Conservation (phyloP, 2,888 invertebrate species). For the Neoitamus cyanurus region DNA sequence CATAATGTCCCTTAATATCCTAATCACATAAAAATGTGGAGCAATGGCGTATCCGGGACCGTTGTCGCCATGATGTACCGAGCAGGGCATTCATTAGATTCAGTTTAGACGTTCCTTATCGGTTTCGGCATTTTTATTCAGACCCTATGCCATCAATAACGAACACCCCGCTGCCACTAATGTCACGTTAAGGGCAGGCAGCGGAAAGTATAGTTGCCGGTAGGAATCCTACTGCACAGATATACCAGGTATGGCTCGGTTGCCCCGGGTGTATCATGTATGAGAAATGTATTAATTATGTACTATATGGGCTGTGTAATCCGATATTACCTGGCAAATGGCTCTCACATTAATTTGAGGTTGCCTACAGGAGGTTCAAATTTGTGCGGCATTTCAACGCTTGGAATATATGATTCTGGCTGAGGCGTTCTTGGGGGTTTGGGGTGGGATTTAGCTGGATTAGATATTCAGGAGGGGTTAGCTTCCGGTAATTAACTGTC, state of each 20-base stretch:
- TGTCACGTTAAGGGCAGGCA: constrained; percentile 6
- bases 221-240: not conserved
- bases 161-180: constrained; percentile 10
- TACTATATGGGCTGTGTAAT: constrained; percentile 40
- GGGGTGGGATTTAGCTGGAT: not conserved
- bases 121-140: constrained; percentile 11
- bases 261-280: not conserved
- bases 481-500: not conserved
- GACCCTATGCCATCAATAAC: constrained; percentile 10
- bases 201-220: not conserved
- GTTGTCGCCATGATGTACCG: not conserved
- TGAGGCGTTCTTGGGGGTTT: not conserved
- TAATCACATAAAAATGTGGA: constrained; percentile 33
- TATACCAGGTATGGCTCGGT: not conserved
- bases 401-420: not conserved
- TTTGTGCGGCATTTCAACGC: not conserved
- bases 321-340: constrained; percentile 41
- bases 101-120: constrained; percentile 25
- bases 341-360: constrained; percentile 38
- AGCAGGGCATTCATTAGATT: constrained; percentile 16
- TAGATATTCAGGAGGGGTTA: not conserved
- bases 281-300: constrained; percentile 43
- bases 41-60: not conserved
- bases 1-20: constrained; percentile 23
- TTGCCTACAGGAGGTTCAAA: constrained; percentile 21